A percentile compares a stretch with the other conserved stretches of the same genome.
phyloP scores from a whole-genome alignment of 1,140 invertebrate genomes.

The Penaeus vannamei region DNA sequence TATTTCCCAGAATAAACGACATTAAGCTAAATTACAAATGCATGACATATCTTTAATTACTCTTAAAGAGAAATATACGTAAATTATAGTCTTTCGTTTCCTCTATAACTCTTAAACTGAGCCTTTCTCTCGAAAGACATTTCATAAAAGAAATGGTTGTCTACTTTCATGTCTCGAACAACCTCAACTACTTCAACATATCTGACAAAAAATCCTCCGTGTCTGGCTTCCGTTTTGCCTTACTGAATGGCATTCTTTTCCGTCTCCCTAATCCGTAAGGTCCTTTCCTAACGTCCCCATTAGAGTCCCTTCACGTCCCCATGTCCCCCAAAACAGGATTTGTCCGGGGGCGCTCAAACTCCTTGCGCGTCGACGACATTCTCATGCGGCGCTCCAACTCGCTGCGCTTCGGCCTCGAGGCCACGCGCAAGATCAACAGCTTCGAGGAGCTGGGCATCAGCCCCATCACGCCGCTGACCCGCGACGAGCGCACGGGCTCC shows the following conservation, averaged over 20 bases:
- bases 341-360: slow-evolving; percentile 84
- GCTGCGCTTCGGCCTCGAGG: slow-evolving; percentile 74
- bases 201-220: not conserved
- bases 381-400: slow-evolving; percentile 87
- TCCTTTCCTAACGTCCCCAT: slow-evolving; percentile 50
- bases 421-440: slow-evolving; percentile 81
- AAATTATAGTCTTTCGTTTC: not conserved
- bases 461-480: slow-evolving; percentile 71
- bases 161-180: too few relatives aligned
- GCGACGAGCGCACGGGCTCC: slow-evolving; percentile 70
- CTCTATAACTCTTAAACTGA: too few relatives aligned
- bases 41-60: not conserved
- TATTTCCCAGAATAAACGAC: not conserved
- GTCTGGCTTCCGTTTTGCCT: not conserved
- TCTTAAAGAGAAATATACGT: not conserved
- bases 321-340: slow-evolving; percentile 63
- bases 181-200: not conserved
- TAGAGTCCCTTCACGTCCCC: slow-evolving; percentile 62
- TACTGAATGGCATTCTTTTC: slow-evolving; percentile 32
- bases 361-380: slow-evolving; percentile 88
- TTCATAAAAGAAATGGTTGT: too few relatives aligned
- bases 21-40: too few relatives aligned
- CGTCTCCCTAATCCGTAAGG: slow-evolving; percentile 43
- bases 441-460: slow-evolving; percentile 88
- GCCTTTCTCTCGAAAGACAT: too few relatives aligned